Evolutionary conservation across 2,888 invertebrate genomes (phyloP).

Genomic region (Trachelus troglodyta): DNA sequence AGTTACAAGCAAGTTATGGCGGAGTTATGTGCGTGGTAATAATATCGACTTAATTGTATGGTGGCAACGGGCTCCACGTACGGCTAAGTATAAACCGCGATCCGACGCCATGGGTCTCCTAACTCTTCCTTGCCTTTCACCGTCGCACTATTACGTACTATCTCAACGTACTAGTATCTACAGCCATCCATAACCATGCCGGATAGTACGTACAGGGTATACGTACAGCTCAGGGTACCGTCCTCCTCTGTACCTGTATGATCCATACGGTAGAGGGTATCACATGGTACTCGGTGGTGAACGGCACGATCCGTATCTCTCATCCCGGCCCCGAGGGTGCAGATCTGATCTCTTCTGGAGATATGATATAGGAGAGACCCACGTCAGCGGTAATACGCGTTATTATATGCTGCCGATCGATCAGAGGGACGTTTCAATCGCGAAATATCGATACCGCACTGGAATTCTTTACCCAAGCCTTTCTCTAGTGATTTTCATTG

Average conservation of each 20-base stretch:
- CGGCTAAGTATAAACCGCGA: neutral
- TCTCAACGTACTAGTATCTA: neutral
- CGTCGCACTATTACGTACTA: neutral
- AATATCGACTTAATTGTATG: slow-evolving; percentile 53
- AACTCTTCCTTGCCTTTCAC: neutral
- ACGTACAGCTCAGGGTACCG: neutral
- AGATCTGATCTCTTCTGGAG: slow-evolving; percentile 1
- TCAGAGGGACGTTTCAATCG: slow-evolving; percentile 49
- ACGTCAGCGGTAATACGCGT: slow-evolving; percentile 47
- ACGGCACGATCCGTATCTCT: slow-evolving; percentile 1
- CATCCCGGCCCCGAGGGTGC: slow-evolving; percentile 3
- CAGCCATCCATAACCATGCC: neutral
- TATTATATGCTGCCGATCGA: slow-evolving; percentile 42
- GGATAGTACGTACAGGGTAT: neutral
- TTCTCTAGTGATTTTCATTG: neutral
- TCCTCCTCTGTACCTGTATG: neutral
- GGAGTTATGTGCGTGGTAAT: slow-evolving; percentile 45
- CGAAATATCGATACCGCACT: neutral
- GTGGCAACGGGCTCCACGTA: slow-evolving; percentile 24
- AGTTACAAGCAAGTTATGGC: slow-evolving; percentile 38
- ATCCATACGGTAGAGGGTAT: slow-evolving; percentile 19
- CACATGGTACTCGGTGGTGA: neutral
- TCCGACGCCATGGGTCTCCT: neutral
- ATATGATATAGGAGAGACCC: slow-evolving; percentile 12
- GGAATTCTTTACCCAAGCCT: neutral